Conservation (phyloP, 1,140 invertebrate species). For the Drosophila melanica region DNA sequence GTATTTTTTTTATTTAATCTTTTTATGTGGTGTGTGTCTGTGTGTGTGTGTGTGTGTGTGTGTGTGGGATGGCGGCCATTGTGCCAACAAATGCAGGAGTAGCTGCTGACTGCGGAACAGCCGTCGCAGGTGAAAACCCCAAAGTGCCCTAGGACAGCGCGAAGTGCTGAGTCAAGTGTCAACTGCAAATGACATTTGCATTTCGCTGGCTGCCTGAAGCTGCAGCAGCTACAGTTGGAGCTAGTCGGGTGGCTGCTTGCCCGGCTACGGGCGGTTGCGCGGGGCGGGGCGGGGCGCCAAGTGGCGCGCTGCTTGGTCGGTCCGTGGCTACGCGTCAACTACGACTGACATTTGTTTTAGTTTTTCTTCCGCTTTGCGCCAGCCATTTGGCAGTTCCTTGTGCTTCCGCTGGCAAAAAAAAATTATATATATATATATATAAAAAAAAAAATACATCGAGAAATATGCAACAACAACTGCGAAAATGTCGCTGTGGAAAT, state of each 20-base stretch:
- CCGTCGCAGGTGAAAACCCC: constrained; percentile 76
- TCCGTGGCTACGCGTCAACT: constrained; percentile 78
- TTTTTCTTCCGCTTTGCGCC: constrained; percentile 81
- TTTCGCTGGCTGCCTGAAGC: constrained; percentile 68
- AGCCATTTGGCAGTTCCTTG: constrained; percentile 79
- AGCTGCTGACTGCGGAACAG: constrained; percentile 8
- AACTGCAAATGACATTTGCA: constrained; percentile 83
- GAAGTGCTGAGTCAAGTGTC: constrained; percentile 82
- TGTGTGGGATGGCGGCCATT: constrained; percentile 43
- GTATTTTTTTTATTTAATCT: constrained; percentile 58
- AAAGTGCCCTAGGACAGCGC: constrained; percentile 80
- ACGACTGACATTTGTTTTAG: constrained; percentile 82
- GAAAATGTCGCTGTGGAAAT: constrained; percentile 56
- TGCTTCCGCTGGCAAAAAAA: constrained; percentile 50
- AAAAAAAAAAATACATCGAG: constrained; percentile 28
- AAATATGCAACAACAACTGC: constrained; percentile 63
- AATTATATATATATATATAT: neutral
- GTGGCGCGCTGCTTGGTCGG: constrained; percentile 32
- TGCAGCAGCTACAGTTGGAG: constrained; percentile 14
- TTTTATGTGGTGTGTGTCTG: constrained; percentile 46
- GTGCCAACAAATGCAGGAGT: constrained; percentile 54
- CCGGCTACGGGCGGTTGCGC: too few species aligned
- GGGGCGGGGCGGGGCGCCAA: constrained; percentile 3
- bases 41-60: constrained; percentile 40
- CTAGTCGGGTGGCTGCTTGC: neutral